phyloP scores from a whole-genome alignment of 2,797 vertebrate genomes.

The Pteropus rufus region DNA sequence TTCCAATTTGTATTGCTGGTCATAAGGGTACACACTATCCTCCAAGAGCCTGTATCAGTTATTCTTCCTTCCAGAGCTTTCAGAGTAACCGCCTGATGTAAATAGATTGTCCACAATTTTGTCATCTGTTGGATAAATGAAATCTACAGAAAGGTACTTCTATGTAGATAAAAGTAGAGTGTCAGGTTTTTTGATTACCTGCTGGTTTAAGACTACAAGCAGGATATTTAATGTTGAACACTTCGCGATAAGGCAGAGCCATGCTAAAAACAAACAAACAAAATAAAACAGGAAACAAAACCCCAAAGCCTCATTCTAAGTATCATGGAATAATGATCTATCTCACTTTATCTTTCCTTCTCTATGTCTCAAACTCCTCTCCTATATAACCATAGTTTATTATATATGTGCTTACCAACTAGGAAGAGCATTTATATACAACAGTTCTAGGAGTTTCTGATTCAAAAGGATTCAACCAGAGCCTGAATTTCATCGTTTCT shows the following conservation, averaged over 20 bases:
- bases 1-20: background rate
- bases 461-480: background rate
- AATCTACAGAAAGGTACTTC: background rate
- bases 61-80: background rate
- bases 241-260: background rate
- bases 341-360: background rate
- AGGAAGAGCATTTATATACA: background rate
- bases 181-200: background rate
- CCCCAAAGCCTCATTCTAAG: background rate
- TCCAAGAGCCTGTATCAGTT: background rate
- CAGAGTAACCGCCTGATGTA: too few relatives aligned
- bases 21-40: background rate
- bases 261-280: background rate
- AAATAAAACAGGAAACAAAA: background rate
- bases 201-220: background rate
- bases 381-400: background rate
- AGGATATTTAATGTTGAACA: background rate
- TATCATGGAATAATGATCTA: background rate
- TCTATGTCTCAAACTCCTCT: background rate
- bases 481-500: background rate
- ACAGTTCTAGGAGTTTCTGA: background rate
- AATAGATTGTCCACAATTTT: background rate
- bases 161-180: background rate
- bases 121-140: background rate
- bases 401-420: background rate